A percentile compares a stretch with the other conserved stretches of the same genome.
These are phyloP conservation scores for Crocidura indochinensis DNA, from an alignment of 2,797 vertebrate genomes.

Conservation along the genomic window DNA sequence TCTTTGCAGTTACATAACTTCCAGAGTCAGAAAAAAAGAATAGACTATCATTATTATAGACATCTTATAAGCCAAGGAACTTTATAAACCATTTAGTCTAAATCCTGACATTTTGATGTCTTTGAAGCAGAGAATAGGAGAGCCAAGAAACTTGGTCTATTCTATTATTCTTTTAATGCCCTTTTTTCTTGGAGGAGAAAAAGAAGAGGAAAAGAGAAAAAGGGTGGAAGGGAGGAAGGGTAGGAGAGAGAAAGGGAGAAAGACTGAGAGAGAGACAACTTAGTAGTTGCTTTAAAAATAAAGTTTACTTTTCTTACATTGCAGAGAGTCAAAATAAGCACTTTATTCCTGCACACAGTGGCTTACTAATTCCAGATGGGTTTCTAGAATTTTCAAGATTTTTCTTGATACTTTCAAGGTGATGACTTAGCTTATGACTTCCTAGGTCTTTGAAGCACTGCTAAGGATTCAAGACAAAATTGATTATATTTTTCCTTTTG, in stretches of 20 bases:
- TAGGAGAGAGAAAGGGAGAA: too few species aligned
- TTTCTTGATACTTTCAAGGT: not conserved
- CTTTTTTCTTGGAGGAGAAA: not conserved
- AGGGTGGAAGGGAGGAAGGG: too few species aligned
- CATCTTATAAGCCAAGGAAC: not conserved
- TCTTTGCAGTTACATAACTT: conserved; percentile 15
- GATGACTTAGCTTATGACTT: not conserved
- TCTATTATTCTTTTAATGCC: not conserved
- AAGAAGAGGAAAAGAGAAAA: too few species aligned
- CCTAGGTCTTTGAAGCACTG: not conserved
- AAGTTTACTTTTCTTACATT: conserved; percentile 6
- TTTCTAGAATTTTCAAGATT: not conserved
- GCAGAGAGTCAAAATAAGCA: not conserved
- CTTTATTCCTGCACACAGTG: not conserved
- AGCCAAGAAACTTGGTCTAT: not conserved
- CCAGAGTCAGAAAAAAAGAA: conserved; percentile 44
- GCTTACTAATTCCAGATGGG: not conserved
- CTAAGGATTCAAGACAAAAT: not conserved
- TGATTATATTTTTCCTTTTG: not conserved
- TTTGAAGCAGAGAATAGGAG: not conserved
- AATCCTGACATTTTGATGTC: not conserved
- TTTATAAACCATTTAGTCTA: not conserved
- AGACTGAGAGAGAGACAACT: not conserved
- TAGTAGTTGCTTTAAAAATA: not conserved
- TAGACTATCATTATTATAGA: not conserved